A percentile compares a stretch with the other conserved stretches of the same genome.
Conservation (phyloP, 2,888 invertebrate species). For the Erebia aethiops region DNA sequence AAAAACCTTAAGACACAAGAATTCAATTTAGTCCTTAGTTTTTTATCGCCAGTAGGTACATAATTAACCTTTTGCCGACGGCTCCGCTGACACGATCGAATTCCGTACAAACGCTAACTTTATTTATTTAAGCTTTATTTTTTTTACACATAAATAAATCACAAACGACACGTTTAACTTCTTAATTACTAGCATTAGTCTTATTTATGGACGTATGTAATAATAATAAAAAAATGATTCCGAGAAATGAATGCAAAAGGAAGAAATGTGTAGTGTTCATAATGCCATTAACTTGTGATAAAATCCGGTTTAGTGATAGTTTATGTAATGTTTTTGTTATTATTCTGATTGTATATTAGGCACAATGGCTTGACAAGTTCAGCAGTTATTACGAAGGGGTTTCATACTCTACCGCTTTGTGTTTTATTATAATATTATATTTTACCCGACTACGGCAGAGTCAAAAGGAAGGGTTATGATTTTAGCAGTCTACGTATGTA, state of each 20-base stretch:
- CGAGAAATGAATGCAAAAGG: conserved; percentile 22
- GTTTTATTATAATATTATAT: too few species aligned
- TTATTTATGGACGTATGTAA: conserved; percentile 37
- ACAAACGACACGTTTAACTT: conserved; percentile 38
- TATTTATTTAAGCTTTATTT: conserved; percentile 40
- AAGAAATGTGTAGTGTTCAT: conserved; percentile 22
- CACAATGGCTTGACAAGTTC: not conserved
- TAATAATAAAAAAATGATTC: conserved; percentile 27
- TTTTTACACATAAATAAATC: conserved; percentile 39
- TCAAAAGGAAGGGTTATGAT: too few species aligned
- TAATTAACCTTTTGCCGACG: conserved; percentile 42
- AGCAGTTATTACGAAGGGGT: too few species aligned
- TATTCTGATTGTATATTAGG: not conserved
- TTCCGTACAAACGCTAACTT: conserved; percentile 31
- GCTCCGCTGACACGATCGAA: conserved; percentile 35
- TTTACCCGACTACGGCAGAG: too few species aligned
- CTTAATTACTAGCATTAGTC: conserved; percentile 41
- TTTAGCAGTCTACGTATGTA: too few species aligned
- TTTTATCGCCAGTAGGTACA: conserved; percentile 40
- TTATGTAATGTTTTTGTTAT: not conserved
- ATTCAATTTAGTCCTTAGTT: conserved; percentile 45
- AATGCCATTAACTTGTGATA: conserved; percentile 20
- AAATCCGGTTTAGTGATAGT: conserved; percentile 9
- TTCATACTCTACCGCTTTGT: too few species aligned
- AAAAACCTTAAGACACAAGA: conserved; percentile 43